phyloP scores from a whole-genome alignment of 2,797 vertebrate species.

The Mionectes olivaceus region DNA sequence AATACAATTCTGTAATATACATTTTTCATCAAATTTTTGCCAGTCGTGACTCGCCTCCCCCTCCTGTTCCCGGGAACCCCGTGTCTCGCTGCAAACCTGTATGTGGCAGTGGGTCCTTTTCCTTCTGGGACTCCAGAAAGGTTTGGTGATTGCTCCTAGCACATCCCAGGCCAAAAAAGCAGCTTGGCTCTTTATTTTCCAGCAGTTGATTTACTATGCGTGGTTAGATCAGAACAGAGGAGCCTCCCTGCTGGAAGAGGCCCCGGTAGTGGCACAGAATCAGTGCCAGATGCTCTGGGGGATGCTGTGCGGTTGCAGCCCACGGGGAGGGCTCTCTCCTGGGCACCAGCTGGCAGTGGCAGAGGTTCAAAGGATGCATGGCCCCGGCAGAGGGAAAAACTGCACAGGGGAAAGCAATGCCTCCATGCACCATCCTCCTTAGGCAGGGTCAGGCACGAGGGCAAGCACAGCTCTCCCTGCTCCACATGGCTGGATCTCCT shows the following conservation, averaged over 20 bases:
- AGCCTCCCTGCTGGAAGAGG: conserved; percentile 26
- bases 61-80: background rate
- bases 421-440: accelerated
- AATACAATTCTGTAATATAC: background rate
- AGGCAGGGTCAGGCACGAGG: background rate
- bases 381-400: background rate
- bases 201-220: conserved; percentile 39
- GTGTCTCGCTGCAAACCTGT: background rate
- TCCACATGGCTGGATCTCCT: background rate
- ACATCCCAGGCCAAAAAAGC: conserved; percentile 21
- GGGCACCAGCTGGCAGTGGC: conserved; percentile 6
- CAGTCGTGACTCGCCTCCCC: background rate
- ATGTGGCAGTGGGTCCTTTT: accelerated
- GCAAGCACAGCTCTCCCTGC: background rate
- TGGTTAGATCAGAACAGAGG: conserved; percentile 30
- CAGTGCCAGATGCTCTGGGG: background rate
- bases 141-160: background rate
- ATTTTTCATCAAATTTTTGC: background rate
- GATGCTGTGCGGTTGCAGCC: background rate
- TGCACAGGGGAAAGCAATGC: background rate
- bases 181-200: conserved; percentile 48
- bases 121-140: background rate
- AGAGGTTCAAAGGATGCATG: background rate
- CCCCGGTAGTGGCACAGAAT: background rate
- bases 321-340: background rate